phyloP scores from a whole-genome alignment of 2,797 vertebrate species.

The Pterois miles region DNA sequence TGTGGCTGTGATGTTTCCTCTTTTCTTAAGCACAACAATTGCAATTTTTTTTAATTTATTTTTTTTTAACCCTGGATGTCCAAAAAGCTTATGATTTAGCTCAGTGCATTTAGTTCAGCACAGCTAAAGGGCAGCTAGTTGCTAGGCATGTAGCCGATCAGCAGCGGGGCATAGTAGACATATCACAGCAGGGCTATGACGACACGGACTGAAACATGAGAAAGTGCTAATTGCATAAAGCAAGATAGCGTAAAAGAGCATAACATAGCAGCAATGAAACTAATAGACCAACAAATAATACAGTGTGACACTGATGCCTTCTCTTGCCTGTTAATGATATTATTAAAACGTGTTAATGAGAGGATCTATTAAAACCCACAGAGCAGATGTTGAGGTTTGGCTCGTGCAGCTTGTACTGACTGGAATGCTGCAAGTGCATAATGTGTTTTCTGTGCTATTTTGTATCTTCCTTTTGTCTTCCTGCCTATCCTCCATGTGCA shows the following conservation, averaged over 20 bases:
- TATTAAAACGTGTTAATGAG: slow-evolving; percentile 25
- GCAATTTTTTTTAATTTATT: background rate
- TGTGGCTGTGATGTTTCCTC: background rate
- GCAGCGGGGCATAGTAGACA: background rate
- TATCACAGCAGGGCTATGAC: background rate
- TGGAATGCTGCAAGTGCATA: background rate
- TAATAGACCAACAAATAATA: slow-evolving; percentile 3
- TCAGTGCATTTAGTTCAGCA: background rate
- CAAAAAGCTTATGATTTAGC: background rate
- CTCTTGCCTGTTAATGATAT: slow-evolving; percentile 19
- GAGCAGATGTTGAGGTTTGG: slow-evolving; percentile 17
- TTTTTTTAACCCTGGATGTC: background rate
- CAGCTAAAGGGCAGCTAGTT: background rate
- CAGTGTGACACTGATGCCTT: background rate
- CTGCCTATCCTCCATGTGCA: slow-evolving; percentile 28
- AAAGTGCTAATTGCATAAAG: background rate
- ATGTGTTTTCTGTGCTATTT: slow-evolving; percentile 37
- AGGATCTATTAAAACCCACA: slow-evolving; percentile 11
- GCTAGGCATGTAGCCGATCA: slow-evolving; percentile 2
- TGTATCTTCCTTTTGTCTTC: slow-evolving; percentile 12
- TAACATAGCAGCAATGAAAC: background rate
- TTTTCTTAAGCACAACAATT: background rate
- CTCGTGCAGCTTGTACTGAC: background rate
- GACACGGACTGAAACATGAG: background rate
- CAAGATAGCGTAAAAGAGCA: background rate